Evolutionary conservation across 2,797 vertebrate genomes (phyloP).

Genomic region (Dipus sagitta): DNA sequence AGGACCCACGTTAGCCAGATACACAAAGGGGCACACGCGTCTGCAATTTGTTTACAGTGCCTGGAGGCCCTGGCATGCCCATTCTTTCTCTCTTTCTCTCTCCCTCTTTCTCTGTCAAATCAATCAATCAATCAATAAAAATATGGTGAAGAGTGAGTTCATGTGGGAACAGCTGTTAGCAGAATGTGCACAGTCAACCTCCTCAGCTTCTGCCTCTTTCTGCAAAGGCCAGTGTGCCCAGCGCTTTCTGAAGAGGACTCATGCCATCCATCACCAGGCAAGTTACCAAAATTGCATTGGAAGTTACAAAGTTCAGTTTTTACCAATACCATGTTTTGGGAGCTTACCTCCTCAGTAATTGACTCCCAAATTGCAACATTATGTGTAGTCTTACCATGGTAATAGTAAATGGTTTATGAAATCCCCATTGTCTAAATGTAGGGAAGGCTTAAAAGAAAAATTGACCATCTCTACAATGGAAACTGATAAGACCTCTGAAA

Average conservation of each 20-base stretch:
- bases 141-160: background rate
- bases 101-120: too few species aligned
- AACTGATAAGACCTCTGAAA: background rate
- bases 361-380: background rate
- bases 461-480: background rate
- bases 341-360: background rate
- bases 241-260: too few species aligned
- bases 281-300: background rate
- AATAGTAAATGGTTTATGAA: background rate
- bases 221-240: background rate
- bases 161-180: background rate
- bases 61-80: too few species aligned
- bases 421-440: background rate
- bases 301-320: slow-evolving; percentile 2
- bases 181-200: background rate
- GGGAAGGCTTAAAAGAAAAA: background rate
- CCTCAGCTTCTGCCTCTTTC: background rate
- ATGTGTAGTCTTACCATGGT: background rate
- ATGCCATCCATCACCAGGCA: too few species aligned
- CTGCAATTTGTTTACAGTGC: too few species aligned
- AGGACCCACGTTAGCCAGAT: too few species aligned
- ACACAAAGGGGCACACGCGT: too few species aligned
- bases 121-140: too few species aligned
- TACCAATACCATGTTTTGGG: background rate
- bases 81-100: too few species aligned